Conservation (phyloP, 2,888 invertebrate species). For the Branchipolynoe longqiensis region DNA sequence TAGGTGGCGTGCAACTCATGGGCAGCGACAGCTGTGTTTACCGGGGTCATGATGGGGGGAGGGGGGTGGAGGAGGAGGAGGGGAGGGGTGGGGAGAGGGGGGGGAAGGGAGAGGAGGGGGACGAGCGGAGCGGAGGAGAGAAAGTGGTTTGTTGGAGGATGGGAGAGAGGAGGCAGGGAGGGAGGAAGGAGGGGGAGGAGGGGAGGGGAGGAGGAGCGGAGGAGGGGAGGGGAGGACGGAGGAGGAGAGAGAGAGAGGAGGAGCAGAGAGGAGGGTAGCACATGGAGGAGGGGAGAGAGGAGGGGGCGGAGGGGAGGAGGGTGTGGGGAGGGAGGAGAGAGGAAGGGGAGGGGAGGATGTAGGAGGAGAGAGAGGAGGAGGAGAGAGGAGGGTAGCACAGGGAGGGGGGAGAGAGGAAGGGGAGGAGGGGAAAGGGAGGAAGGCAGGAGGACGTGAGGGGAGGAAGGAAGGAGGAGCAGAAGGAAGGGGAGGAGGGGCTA, state of each 20-base stretch:
- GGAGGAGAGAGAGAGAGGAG: too few species aligned
- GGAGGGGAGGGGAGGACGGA: too few species aligned
- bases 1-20: neutral
- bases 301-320: too few species aligned
- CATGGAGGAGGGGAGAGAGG: too few species aligned
- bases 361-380: too few species aligned
- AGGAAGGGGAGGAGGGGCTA: neutral
- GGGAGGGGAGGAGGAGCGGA: too few species aligned
- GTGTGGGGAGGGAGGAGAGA: too few species aligned
- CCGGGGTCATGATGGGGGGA: slow-evolving; percentile 7
- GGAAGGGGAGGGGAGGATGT: too few species aligned
- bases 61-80: slow-evolving; percentile 1
- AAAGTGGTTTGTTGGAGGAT: neutral
- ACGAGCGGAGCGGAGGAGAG: neutral
- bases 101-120: neutral
- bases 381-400: too few species aligned
- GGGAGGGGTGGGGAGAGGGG: neutral
- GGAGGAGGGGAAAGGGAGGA: too few species aligned
- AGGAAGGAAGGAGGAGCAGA: neutral
- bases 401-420: too few species aligned
- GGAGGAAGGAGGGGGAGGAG: neutral
- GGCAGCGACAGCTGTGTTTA: slow-evolving; percentile 38
- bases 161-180: neutral
- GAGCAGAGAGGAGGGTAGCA: too few species aligned
- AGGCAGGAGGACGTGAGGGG: neutral